Evolutionary conservation across 2,113 vertebrate genomes (phyloP), one percentile per base, ranked within the genome.

Genomic region (Laterallus jamaicensis): DNA sequence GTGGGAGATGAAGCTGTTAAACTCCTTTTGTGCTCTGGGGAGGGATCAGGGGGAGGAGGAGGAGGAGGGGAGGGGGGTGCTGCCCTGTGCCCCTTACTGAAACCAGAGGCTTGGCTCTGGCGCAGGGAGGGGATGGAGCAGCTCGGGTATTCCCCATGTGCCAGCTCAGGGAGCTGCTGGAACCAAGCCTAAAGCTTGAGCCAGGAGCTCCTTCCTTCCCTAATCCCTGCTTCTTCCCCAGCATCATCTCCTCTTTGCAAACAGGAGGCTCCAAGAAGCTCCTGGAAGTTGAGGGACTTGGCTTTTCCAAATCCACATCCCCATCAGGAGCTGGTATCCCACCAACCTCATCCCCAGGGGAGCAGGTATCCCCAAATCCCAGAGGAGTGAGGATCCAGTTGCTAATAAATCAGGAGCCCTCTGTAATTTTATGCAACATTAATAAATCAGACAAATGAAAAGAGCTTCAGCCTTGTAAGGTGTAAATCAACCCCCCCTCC

Each of bases 371-470:
- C 75, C 89, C 1, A 1, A 74, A 42, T 52, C 82, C 49, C 22
- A 0, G 24, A 40, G 44, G 37, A 10, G 62, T 0, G 2, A 75
- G 84, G 81, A 56, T 31, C 44, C 91, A 11, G 82, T 63, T 32
- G 52, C 29, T 24, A 21, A 29, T 87, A 94, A 92, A 95, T 95
- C 92, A 90, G 69, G 25, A 13, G 66, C 82, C 56, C 86, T 20
- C 86, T 6, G 80, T 92, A 83, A 92, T 89, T 96, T 92, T 88
- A 74, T 89, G 86, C 71, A 87, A 89, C 14, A 13, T 90, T 86
- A 85, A 93, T 96, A 97, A 95, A 97, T 89, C 95, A 91, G 88
- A 70, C 84, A 95, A 89, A 95, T 96, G 91, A 95, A 96, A 97
- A 95, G 91, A 95, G 96, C 91, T 87, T 25, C 15, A 76, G 93